These are phyloP conservation scores for Ailuropoda melanoleuca DNA, from an alignment of 2,113 vertebrate species.

Conservation along the genomic window DNA sequence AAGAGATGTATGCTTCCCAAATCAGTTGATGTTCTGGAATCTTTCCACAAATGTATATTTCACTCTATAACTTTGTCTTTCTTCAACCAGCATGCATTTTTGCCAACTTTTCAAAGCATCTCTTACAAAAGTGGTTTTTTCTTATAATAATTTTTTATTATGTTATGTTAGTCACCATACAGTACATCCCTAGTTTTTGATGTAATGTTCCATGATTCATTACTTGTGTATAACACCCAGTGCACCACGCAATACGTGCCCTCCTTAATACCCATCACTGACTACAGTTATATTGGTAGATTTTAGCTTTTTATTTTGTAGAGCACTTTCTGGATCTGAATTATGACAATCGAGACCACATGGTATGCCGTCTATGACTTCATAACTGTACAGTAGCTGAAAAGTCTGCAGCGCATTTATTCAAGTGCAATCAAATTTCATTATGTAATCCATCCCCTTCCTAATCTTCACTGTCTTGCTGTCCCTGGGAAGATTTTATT, in stretches of 20 bases:
- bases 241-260: no score
- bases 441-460: neutral
- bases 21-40: neutral
- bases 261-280: no score
- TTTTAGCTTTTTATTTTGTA: neutral
- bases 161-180: no score
- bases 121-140: neutral
- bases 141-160: no score
- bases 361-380: neutral
- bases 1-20: neutral
- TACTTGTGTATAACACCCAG: no score
- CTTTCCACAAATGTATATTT: neutral
- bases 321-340: neutral
- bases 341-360: slow-evolving; percentile 29
- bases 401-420: slow-evolving; percentile 12
- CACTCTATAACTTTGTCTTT: neutral
- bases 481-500: slow-evolving; percentile 49
- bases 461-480: slow-evolving; percentile 13
- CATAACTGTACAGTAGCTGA: neutral
- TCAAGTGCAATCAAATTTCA: neutral
- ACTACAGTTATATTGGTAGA: neutral
- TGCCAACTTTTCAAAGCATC: neutral
- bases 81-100: neutral
- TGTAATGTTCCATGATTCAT: no score
- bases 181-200: no score